Percentiles rank a stretch among this genome's conserved stretches.
Evolutionary conservation across 2,113 vertebrate species (phyloP).

Genomic region (Tachuris rubrigastra): DNA sequence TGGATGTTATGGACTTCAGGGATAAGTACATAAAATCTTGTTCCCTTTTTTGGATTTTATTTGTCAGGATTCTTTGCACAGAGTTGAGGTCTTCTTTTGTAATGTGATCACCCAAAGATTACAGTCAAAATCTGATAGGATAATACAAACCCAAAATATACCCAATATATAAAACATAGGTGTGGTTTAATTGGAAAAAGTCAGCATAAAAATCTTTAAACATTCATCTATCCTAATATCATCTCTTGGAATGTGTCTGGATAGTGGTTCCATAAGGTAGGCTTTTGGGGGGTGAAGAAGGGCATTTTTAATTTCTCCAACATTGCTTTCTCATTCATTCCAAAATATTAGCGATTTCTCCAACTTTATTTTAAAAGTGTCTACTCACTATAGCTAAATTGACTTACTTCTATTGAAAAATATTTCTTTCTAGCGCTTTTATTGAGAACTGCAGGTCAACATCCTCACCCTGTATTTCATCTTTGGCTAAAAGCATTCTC

Average conservation of each 20-base stretch:
- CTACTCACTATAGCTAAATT: background rate
- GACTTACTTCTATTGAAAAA: background rate
- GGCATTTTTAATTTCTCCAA: background rate
- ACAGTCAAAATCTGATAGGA: background rate
- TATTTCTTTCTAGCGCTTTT: background rate
- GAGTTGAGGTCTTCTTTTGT: background rate
- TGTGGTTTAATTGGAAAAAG: background rate
- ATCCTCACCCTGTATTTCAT: background rate
- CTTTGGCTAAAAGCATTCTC: background rate
- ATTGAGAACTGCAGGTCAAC: background rate
- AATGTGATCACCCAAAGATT: background rate
- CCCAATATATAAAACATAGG: background rate
- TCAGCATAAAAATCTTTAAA: background rate
- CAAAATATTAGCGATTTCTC: background rate
- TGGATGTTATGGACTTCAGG: background rate
- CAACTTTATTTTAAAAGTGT: background rate
- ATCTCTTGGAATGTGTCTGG: background rate
- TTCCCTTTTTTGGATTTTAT: background rate
- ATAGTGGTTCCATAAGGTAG: background rate
- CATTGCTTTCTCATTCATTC: background rate
- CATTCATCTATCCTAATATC: background rate
- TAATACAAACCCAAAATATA: accelerated
- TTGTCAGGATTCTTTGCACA: background rate
- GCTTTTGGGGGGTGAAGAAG: background rate
- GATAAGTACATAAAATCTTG: background rate